Evolutionary conservation across 1,140 invertebrate species (phyloP), one percentile per base, ranked within the genome.

Genomic region (Camponotus pennsylvanicus): DNA sequence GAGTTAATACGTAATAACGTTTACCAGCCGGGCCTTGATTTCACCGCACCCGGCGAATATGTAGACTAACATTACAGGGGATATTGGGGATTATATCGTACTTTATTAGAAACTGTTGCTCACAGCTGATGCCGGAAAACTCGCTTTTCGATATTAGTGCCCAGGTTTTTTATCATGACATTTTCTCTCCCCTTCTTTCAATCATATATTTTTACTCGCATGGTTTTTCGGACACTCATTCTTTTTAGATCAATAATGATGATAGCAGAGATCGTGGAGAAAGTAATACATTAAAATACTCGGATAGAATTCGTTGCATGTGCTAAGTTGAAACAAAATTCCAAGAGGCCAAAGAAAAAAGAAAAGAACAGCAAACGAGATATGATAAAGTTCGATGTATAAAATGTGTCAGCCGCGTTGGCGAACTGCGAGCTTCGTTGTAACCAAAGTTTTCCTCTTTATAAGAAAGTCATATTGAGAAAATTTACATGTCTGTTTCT

Each of bases 61-160:
- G 15, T 64, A 84, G 32, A 45, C 32, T 63, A 87, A 77, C 18
- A 83, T 67, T 86, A 66, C 32, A 61, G 40, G 27, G 8, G 27
- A 27, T 77, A 84, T 87, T 15, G 63, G 15, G 40, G 55, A 84
- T 87, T 84, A 84, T 76, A 84, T 84, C 55, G 66, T 52, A 61
- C 69, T 87, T 87, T 84, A 87, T 85, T 85, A 85, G 66, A 57
- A 52, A 64, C 49, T 77, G 73, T 73, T 87, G 82, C 66, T 78
- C n/a, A 13, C 73, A 78, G 57, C 75, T 78, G 45, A 85, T 78
- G 66, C 27, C 49, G 8, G n/a, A 69, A 70, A 85, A 70, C 82
- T 64, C 18, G 45, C 42, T 87, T 78, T 71, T 59, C 66, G 27
- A 79, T 71, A 87, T 85, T 78, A 45, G 45, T 69, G 78, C 64